Conservation (phyloP, 2,797 vertebrate genomes). For the Xiphorhynchus erythropygius region DNA sequence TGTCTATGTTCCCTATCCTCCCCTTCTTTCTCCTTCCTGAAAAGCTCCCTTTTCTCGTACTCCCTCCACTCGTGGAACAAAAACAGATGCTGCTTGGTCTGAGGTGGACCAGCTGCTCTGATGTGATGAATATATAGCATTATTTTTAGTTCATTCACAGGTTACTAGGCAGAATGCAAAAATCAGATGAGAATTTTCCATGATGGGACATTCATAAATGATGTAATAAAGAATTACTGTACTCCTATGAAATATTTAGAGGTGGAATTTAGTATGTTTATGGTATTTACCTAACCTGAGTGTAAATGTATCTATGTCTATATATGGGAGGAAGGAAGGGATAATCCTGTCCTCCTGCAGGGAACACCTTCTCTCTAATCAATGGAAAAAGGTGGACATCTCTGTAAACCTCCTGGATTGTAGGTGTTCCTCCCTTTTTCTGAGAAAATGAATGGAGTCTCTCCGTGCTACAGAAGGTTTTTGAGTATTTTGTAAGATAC, state of each 20-base stretch:
- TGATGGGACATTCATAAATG: neutral
- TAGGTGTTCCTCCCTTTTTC: neutral
- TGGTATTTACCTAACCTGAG: neutral
- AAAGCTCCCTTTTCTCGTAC: neutral
- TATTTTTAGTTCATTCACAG: neutral
- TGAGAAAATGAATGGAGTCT: neutral
- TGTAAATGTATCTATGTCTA: neutral
- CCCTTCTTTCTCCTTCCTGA: neutral
- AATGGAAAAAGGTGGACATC: neutral
- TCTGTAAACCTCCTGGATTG: neutral
- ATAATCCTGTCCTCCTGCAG: neutral
- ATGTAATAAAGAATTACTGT: neutral
- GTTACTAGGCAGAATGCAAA: neutral
- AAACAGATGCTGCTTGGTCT: neutral
- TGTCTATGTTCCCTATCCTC: neutral
- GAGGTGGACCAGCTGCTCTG: neutral
- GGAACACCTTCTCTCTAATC: neutral
- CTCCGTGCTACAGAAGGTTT: neutral
- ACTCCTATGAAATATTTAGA: neutral
- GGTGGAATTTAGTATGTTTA: neutral
- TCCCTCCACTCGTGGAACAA: neutral
- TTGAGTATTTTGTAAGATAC: neutral
- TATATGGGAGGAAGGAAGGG: neutral
- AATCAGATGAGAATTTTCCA: neutral
- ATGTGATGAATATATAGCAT: neutral